Conservation (phyloP, 2,888 invertebrate species). For the Ochropleura plecta region DNA sequence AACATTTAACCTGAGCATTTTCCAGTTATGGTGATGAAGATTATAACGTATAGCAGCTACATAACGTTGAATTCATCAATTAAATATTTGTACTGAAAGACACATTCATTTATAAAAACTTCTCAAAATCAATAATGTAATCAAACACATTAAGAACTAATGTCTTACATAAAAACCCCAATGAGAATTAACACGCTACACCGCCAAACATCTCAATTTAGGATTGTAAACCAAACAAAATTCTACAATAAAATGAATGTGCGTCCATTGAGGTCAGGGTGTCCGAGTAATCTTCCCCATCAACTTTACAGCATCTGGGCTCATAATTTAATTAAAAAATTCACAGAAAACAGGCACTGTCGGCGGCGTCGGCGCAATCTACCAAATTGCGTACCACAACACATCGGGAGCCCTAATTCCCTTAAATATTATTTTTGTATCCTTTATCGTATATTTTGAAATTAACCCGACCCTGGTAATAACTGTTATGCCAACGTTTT, state of each 20-base stretch:
- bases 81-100: neutral
- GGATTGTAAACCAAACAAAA: slow-evolving; percentile 63
- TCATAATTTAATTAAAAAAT: slow-evolving; percentile 91
- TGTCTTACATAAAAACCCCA: slow-evolving; percentile 23
- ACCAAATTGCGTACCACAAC: slow-evolving; percentile 85
- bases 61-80: neutral
- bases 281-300: slow-evolving; percentile 75
- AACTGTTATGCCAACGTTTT: slow-evolving; percentile 85
- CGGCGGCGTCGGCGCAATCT: slow-evolving; percentile 83
- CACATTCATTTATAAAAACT: neutral
- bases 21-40: no score
- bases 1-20: neutral
- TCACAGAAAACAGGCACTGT: slow-evolving; percentile 86
- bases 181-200: slow-evolving; percentile 45
- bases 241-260: slow-evolving; percentile 63
- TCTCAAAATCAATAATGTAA: neutral
- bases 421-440: slow-evolving; percentile 88
- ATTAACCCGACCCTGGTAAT: slow-evolving; percentile 85
- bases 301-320: slow-evolving; percentile 83
- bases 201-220: slow-evolving; percentile 62
- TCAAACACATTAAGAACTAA: slow-evolving; percentile 1
- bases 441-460: slow-evolving; percentile 88
- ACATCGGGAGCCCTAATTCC: slow-evolving; percentile 86
- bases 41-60: neutral
- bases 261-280: slow-evolving; percentile 51